Evolutionary conservation across 2,797 vertebrate species (phyloP).

Genomic region (Sebastolobus alascanus): DNA sequence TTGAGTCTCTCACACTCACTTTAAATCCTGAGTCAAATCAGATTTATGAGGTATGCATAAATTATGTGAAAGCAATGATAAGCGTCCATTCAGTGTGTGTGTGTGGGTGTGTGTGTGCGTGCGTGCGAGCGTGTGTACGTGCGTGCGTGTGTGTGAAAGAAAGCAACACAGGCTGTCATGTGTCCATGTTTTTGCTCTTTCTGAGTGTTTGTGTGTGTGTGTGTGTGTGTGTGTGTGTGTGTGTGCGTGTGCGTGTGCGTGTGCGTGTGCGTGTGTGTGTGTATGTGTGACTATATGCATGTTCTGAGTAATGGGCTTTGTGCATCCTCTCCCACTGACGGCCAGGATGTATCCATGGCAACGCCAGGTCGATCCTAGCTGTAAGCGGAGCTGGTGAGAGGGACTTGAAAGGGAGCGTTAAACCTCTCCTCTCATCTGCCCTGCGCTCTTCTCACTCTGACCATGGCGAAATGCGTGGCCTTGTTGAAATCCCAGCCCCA

Average conservation of each 20-base stretch:
- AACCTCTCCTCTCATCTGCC: constrained; percentile 77
- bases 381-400: constrained; percentile 75
- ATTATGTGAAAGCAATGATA: constrained; percentile 17
- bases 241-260: neutral
- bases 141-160: constrained; percentile 2
- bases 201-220: neutral
- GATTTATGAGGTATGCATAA: constrained; percentile 21
- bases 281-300: constrained; percentile 63
- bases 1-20: constrained; percentile 6
- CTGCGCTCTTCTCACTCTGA: constrained; percentile 59
- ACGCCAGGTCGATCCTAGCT: constrained; percentile 83
- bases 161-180: neutral
- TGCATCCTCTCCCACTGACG: constrained; percentile 75
- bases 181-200: constrained; percentile 3
- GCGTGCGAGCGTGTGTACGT: neutral
- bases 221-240: neutral
- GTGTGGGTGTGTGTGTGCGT: constrained; percentile 12
- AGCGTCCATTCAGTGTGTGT: neutral
- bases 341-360: constrained; percentile 85
- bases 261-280: neutral
- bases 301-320: constrained; percentile 81
- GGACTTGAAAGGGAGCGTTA: constrained; percentile 83
- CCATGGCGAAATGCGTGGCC: constrained; percentile 67
- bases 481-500: constrained; percentile 70
- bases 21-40: constrained; percentile 25